Percentiles rank a stretch among this genome's conserved stretches.
Conservation (phyloP, 92 coral and sea anemone species). For the Meandrina meandrites region DNA sequence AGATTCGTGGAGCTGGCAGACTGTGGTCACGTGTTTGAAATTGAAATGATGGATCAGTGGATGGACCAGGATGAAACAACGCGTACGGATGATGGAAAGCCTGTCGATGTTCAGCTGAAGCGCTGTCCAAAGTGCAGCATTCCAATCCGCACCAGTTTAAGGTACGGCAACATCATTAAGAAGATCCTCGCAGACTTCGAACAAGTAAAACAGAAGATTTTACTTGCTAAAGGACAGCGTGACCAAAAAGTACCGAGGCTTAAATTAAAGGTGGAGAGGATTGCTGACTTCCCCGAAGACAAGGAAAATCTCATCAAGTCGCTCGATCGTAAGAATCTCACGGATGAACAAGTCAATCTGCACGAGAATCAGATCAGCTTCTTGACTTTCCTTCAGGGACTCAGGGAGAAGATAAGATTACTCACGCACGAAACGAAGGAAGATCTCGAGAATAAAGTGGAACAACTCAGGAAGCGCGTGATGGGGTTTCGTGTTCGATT, state of each 20-base stretch:
- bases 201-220: conserved; percentile 42
- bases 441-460: neutral
- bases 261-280: neutral
- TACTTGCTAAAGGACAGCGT: conserved; percentile 7
- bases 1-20: conserved; percentile 80
- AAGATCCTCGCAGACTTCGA: conserved; percentile 79
- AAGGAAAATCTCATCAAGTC: neutral
- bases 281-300: conserved; percentile 36
- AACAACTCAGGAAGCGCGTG: conserved; percentile 47
- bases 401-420: neutral
- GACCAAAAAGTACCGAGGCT: neutral
- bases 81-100: conserved; percentile 38
- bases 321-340: conserved; percentile 37
- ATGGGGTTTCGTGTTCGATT: conserved; percentile 65
- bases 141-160: conserved; percentile 79
- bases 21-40: conserved; percentile 91
- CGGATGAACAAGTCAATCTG: conserved; percentile 67
- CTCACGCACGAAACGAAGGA: neutral
- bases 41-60: conserved; percentile 70
- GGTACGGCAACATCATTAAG: conserved; percentile 94
- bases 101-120: conserved; percentile 69
- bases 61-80: conserved; percentile 67
- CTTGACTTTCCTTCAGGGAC: conserved; percentile 51
- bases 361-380: conserved; percentile 78
- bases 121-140: conserved; percentile 77